Evolutionary conservation across 2,888 invertebrate species (phyloP).

Genomic region (Leptinotarsa tumamoca): DNA sequence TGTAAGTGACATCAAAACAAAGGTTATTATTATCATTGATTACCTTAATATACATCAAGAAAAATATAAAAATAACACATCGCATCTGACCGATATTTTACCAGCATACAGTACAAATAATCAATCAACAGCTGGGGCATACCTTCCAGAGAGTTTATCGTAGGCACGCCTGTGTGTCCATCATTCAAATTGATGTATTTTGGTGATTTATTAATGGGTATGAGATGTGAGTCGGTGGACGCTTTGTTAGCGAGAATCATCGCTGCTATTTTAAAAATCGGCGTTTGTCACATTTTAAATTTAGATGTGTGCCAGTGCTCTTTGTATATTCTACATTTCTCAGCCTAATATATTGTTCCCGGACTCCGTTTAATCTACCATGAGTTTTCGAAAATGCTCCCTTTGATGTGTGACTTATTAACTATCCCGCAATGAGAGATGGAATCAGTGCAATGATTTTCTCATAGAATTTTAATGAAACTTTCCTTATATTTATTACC

Average conservation of each 20-base stretch:
- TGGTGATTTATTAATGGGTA: conserved; percentile 11
- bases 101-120: too few species aligned
- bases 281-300: conserved; percentile 47
- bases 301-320: conserved; percentile 41
- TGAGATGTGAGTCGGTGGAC: conserved; percentile 23
- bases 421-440: conserved; percentile 1
- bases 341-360: conserved; percentile 15
- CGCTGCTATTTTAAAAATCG: conserved; percentile 30
- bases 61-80: too few species aligned
- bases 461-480: neutral
- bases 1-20: too few species aligned
- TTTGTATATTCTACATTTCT: conserved; percentile 33
- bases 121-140: too few species aligned
- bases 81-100: too few species aligned
- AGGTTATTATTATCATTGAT: too few species aligned
- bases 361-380: conserved; percentile 21
- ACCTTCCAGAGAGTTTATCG: neutral
- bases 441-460: neutral
- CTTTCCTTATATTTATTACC: neutral
- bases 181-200: conserved; percentile 5
- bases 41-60: too few species aligned
- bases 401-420: conserved; percentile 31
- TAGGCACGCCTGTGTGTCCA: neutral
- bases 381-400: neutral
- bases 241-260: conserved; percentile 23